Base-by-base conservation (phyloP, 2,113 vertebrate species). In the Oreochromis tanganicae region DNA sequence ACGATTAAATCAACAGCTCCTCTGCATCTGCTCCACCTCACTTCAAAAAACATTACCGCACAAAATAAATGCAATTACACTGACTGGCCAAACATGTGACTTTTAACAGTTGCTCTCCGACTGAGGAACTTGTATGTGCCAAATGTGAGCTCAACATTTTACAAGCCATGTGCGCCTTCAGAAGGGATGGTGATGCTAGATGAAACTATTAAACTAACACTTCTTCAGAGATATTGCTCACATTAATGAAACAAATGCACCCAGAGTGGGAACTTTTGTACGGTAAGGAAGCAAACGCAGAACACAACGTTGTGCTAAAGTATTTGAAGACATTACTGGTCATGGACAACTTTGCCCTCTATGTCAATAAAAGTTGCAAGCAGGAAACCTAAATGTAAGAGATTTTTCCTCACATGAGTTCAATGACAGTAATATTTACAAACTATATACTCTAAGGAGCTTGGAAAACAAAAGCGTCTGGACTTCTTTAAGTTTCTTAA, bases 71-170 rank as follows among this genome's bases (percentile, higher is more conserved):
- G 41, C 14, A 63, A 21, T 68, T 59, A 36, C 12, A 46, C 17
- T 36, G n/a, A 41, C 29, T 19, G 27, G 57, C 50, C 59, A 34
- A 85, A 54, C 48, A 66, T 71, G 75, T 50, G 38, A 38, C 17
- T 66, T 83, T 83, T 89, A 86, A 88, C 38, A 34, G 63, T 2
- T 1, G n/a, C 61, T 27, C 3, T 11, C 81, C n/a, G 36, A 83
- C 36, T 55, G 46, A 32, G 21, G 3, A 19, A 36, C 27, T 24
- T 32, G 16, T 10, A 50, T 59, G 57, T 78, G 89, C 86, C 89
- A 90, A 87, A 86, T 9, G 89, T 91, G 86, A 91, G 55, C 79
- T 92, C 90, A 93, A 34, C 84, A 50, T 81, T 88, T 91, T 86
- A 90, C 75, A 86, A 81, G 80, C 50, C 21, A 50, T 63, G 75